phyloP scores from a whole-genome alignment of 2,113 vertebrate species.

The Siniperca knerii region DNA sequence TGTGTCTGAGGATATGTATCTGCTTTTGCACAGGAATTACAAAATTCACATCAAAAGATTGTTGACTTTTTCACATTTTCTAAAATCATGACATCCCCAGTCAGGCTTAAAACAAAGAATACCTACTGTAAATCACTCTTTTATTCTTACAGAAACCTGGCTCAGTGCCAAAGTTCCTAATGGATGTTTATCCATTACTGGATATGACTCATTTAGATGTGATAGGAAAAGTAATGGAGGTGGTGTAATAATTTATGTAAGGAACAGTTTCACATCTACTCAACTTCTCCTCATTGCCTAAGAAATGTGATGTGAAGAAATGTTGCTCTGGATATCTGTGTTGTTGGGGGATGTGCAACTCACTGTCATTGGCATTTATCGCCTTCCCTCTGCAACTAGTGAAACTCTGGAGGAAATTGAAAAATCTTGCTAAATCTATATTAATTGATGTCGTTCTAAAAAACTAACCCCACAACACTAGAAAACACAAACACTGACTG shows the following conservation, averaged over 20 bases:
- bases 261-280: neutral
- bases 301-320: neutral
- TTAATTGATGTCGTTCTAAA: neutral
- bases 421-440: neutral
- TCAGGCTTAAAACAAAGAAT: slow-evolving; percentile 9
- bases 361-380: neutral
- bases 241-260: neutral
- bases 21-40: neutral
- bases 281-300: neutral
- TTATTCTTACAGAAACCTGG: neutral
- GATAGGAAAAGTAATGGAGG: neutral
- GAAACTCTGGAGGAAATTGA: neutral
- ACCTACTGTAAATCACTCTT: slow-evolving; percentile 28
- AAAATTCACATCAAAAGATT: neutral
- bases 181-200: neutral
- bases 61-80: slow-evolving; percentile 7
- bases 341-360: neutral
- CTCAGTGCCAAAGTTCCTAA: neutral
- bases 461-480: neutral
- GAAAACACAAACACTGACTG: neutral
- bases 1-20: neutral
- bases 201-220: neutral
- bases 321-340: neutral
- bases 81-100: no score
- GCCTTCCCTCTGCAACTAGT: no score